Base-by-base conservation (phyloP, 2,113 vertebrate genomes). In the Corythaeola cristata region DNA sequence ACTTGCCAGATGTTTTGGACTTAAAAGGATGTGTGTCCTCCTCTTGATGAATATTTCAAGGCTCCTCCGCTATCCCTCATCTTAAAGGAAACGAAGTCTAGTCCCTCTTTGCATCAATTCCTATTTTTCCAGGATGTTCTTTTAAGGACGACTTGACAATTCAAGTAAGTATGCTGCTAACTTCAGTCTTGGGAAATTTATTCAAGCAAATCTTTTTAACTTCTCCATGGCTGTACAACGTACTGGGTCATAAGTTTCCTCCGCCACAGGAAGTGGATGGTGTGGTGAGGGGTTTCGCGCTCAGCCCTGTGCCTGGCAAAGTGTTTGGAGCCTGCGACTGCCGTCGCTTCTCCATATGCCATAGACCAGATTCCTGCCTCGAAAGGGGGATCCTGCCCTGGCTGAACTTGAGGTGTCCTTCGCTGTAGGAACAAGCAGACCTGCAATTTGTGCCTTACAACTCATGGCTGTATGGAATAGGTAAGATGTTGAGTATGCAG, bases 321-420 rank as follows among this genome's bases (percentile, higher is more conserved):
- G 55, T 27, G 18, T 44, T 45, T 2, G 8, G 47, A 87, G 27
- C 41, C 17, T 58, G 4, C 0, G 0, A 2, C 5, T 35, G 12
- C 30, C 20, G 11, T 80, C 33, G 2, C 19, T 78, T 39, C n/a
- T 15, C 50, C 55, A 11, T 32, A 13, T 10, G 37, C 8, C 12
- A 4, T 6, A 45, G 64, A 23, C 28, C 21, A 10, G 3, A 6
- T 15, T 64, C 44, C 44, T 91, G 53, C 26, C 50, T 84, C 0
- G 0, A 76, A 62, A 50, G 37, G 39, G 33, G 68, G 78, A 56
- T 44, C 33, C 23, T 72, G 64, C 33, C 52, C 56, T 45, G 47
- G 35, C 52, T 41, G 49, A 7, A 5, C 1, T 12, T 13, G 62
- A 4, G 32, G 5, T n/a, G 35, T 32, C 32, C 37, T 63, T 71